Evolutionary conservation across 2,113 vertebrate genomes (phyloP).

Genomic region (Elgaria multicarinata): DNA sequence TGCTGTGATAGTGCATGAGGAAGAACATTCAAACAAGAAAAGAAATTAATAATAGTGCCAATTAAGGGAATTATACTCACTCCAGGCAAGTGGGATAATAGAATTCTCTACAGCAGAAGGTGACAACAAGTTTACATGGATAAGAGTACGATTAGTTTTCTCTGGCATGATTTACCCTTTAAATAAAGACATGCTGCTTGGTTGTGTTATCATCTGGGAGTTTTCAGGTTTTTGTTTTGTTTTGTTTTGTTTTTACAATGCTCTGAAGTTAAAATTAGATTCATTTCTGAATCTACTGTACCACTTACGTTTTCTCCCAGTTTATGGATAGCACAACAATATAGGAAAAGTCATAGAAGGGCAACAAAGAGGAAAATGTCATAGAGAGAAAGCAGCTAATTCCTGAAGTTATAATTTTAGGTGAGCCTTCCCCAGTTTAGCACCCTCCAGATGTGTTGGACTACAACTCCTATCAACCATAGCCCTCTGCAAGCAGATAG

Average conservation of each 20-base stretch:
- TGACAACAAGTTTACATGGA: conserved; percentile 25
- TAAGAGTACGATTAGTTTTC: conserved; percentile 31
- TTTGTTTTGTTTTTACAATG: not conserved
- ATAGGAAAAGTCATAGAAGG: not conserved
- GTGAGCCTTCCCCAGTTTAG: not conserved
- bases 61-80: conserved; percentile 49
- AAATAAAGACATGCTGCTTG: conserved; percentile 23
- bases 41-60: conserved; percentile 31
- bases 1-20: conserved; percentile 31
- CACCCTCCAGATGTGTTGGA: not conserved
- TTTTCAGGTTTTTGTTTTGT: not conserved
- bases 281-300: not conserved
- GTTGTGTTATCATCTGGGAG: conserved; percentile 42
- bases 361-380: not conserved
- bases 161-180: conserved; percentile 40
- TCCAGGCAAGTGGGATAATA: conserved; percentile 41
- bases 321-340: not conserved
- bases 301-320: not conserved
- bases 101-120: conserved; percentile 44
- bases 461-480: not conserved
- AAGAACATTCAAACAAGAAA: conserved; percentile 22
- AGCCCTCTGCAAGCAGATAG: not conserved
- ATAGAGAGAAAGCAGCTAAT: too few relatives aligned
- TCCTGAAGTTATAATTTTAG: not conserved
- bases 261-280: not conserved